Percentiles rank a stretch among this genome's conserved stretches.
phyloP scores from a whole-genome alignment of 2,113 vertebrate genomes.

The Cygnus buccinator region DNA sequence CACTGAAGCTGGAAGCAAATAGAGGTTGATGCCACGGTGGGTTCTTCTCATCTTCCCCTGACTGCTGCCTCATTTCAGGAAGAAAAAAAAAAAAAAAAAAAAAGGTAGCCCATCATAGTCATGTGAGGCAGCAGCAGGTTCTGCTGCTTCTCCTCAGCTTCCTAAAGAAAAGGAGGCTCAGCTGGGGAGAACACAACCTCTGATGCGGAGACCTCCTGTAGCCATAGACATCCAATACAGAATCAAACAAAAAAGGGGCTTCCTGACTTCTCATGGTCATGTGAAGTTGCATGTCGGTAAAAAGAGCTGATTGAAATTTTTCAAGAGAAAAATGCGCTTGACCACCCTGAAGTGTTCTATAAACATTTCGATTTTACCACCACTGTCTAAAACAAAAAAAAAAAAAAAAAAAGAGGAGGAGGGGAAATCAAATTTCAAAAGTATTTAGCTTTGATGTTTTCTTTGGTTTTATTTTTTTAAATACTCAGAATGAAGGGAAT shows the following conservation, averaged over 20 bases:
- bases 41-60: slow-evolving; percentile 1
- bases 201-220: not conserved
- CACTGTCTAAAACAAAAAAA: not conserved
- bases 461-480: not conserved
- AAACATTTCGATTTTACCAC: not conserved
- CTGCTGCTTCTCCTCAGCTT: not conserved
- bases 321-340: not conserved
- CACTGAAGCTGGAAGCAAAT: slow-evolving; percentile 55
- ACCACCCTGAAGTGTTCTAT: not conserved
- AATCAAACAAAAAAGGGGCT: not conserved
- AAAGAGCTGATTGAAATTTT: not conserved
- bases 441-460: not conserved
- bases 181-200: not conserved
- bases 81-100: not conserved
- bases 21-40: slow-evolving; percentile 43
- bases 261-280: not conserved
- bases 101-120: not conserved
- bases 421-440: not conserved
- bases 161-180: not conserved
- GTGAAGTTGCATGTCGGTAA: not conserved
- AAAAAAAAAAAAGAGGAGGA: not conserved
- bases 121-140: not conserved
- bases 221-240: fast-evolving
- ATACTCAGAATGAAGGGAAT: not conserved
- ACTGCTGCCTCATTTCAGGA: not conserved